A percentile compares a stretch with the other conserved stretches of the same genome.
These are phyloP conservation scores for Luperina nickerlii DNA, from an alignment of 2,888 invertebrate species.

Conservation along the genomic window DNA sequence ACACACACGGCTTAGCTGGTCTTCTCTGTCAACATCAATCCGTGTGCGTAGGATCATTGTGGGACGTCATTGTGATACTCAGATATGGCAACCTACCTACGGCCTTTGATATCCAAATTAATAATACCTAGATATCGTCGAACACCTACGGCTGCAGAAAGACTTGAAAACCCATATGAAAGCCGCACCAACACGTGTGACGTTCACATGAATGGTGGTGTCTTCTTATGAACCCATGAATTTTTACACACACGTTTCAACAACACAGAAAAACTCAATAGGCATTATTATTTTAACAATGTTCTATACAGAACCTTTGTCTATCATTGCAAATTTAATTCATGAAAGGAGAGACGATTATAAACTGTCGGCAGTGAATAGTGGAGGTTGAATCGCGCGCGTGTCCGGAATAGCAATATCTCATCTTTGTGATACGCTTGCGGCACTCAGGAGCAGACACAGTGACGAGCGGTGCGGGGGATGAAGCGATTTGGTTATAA, in stretches of 20 bases:
- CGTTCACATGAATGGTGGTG: background rate
- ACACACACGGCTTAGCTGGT: no score
- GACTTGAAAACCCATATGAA: background rate
- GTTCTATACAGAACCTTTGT: conserved; percentile 26
- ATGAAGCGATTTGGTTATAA: background rate
- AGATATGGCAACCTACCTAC: background rate
- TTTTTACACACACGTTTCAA: conserved; percentile 30
- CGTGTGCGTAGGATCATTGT: no score
- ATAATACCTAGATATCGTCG: background rate
- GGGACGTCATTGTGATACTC: no score
- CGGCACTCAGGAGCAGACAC: conserved; percentile 36
- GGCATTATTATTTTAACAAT: background rate
- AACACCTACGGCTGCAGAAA: no score
- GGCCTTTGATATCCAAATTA: background rate
- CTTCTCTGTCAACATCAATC: no score
- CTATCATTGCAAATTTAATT: conserved; percentile 52
- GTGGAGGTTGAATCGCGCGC: conserved; percentile 73
- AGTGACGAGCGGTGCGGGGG: conserved; percentile 69
- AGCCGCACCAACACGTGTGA: background rate
- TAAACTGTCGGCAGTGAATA: conserved; percentile 67
- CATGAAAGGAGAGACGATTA: conserved; percentile 59
- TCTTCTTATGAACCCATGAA: conserved; percentile 1
- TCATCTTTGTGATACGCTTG: conserved; percentile 75
- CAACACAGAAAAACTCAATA: conserved; percentile 1
- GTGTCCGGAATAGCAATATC: conserved; percentile 81